Evolutionary conservation across 2,797 vertebrate genomes (phyloP).

Genomic region (Platalea minor): DNA sequence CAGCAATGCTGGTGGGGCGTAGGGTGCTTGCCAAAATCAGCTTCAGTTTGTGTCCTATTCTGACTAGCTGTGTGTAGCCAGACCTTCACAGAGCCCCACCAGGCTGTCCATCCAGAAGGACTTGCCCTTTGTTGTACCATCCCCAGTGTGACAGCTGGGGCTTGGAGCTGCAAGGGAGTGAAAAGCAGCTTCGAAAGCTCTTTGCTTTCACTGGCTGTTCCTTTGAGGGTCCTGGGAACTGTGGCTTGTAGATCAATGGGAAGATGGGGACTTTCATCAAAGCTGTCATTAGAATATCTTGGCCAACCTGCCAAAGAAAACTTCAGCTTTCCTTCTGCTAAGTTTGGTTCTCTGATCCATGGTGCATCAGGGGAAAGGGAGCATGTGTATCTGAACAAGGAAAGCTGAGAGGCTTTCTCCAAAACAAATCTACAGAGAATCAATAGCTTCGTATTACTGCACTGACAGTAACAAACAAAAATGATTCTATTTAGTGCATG

Average conservation of each 20-base stretch:
- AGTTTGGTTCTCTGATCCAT: not conserved
- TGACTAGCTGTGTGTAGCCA: not conserved
- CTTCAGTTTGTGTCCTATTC: not conserved
- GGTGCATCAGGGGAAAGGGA: not conserved
- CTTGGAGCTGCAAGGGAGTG: not conserved
- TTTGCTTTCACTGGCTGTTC: not conserved
- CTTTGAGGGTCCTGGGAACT: constrained; percentile 29
- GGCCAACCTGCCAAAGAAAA: constrained; percentile 15
- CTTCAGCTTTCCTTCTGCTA: constrained; percentile 40
- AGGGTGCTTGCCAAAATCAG: not conserved
- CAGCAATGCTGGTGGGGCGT: not conserved
- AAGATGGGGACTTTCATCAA: constrained; percentile 40
- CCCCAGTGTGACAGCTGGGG: not conserved
- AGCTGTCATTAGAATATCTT: constrained; percentile 47
- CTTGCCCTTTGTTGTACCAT: not conserved
- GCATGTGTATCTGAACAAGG: fast-evolving
- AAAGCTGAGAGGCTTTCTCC: not conserved
- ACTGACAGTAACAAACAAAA: not conserved
- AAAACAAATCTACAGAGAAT: not conserved
- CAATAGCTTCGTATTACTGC: not conserved
- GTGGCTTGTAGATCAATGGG: not conserved
- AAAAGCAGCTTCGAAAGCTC: not conserved
- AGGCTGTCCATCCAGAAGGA: not conserved
- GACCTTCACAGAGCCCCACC: not conserved
- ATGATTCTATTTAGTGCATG: not conserved